Evolutionary conservation across 2,797 vertebrate species (phyloP).

Genomic region (Chloroceryle amazona): DNA sequence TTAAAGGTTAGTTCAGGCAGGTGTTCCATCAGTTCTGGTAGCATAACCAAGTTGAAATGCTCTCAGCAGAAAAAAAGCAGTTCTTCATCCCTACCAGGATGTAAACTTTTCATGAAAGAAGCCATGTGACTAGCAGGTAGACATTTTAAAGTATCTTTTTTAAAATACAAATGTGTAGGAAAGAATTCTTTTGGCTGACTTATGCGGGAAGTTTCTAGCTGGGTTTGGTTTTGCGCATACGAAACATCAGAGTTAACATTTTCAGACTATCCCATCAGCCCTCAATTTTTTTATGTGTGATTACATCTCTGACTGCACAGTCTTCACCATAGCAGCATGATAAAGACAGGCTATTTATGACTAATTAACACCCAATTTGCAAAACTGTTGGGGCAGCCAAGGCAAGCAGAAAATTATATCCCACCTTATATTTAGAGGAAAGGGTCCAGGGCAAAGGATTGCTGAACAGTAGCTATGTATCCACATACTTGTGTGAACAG

Average conservation of each 20-base stretch:
- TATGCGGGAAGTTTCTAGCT: not conserved
- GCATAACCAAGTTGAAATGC: not conserved
- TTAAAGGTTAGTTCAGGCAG: not conserved
- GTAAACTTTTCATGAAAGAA: not conserved
- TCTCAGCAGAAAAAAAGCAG: not conserved
- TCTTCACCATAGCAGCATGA: not conserved
- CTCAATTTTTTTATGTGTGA: not conserved
- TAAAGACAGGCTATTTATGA: not conserved
- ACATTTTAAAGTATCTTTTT: not conserved
- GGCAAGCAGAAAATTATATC: not conserved
- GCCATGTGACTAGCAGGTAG: not conserved
- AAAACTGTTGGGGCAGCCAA: not conserved
- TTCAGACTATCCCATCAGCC: not conserved
- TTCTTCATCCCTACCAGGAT: not conserved
- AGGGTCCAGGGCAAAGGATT: not conserved
- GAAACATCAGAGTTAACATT: not conserved
- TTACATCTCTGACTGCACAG: not conserved
- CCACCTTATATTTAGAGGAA: not conserved
- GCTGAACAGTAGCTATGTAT: not conserved
- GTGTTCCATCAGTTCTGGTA: not conserved
- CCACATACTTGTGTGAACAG: not conserved
- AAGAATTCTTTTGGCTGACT: not conserved
- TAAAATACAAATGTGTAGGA: not conserved
- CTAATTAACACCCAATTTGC: not conserved
- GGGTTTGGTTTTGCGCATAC: not conserved